A percentile compares a stretch with the other conserved stretches of the same genome.
These are phyloP conservation scores for Parapsyche elsis DNA, from an alignment of 1,140 invertebrate genomes.

Conservation along the genomic window DNA sequence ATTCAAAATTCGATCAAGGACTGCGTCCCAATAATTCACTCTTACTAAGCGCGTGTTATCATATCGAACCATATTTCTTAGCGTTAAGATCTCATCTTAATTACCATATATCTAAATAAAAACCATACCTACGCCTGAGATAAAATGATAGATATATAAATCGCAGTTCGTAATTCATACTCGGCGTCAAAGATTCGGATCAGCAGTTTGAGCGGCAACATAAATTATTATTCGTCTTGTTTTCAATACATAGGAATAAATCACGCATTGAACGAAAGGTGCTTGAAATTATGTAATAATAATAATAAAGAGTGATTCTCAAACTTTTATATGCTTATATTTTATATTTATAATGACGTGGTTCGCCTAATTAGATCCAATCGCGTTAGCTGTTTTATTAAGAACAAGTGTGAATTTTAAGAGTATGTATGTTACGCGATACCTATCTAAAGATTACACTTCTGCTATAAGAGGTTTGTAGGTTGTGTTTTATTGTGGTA, in stretches of 20 bases:
- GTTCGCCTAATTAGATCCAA: no score
- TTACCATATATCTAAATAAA: constrained; percentile 7
- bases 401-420: not conserved
- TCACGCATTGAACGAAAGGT: not conserved
- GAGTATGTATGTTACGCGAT: constrained; percentile 7
- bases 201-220: constrained; percentile 4
- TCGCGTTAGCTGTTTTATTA: not conserved
- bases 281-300: constrained; percentile 7
- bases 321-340: no score
- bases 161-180: constrained; percentile 7
- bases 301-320: no score
- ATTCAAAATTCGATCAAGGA: not conserved
- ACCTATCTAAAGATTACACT: constrained; percentile 5
- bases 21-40: constrained; percentile 3
- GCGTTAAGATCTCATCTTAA: constrained; percentile 14
- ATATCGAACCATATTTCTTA: not conserved
- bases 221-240: constrained; percentile 13
- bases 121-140: not conserved
- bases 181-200: not conserved
- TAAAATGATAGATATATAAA: constrained; percentile 10
- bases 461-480: constrained; percentile 2
- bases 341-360: no score
- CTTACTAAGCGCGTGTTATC: not conserved
- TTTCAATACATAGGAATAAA: constrained; percentile 11
- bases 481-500: constrained; percentile 30